Base-by-base conservation (phyloP, 2,113 vertebrate genomes). In the Cinclus cinclus region DNA sequence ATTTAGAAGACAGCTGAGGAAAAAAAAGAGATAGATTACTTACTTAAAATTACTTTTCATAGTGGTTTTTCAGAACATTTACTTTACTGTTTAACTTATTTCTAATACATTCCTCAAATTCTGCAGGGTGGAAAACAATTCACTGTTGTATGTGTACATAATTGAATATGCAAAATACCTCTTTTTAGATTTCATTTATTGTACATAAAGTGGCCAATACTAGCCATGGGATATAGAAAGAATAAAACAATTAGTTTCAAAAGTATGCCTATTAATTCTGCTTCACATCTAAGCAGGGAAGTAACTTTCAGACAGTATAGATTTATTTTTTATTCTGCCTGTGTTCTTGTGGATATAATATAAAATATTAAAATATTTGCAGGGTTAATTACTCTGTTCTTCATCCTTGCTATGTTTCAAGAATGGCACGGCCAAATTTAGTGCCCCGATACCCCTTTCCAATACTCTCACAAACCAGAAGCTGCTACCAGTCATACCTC, bases 401-500 rank as follows among this genome's bases (percentile, higher is more conserved):
- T 71, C 3, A 13, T 79, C 8, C 16, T 17, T 25, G 16, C 12
- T 5, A 16, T 20, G 2, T 4, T 41, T 70, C 55, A 55, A 39
- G 35, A 71, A 42, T 6, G 55, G 6, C 5, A 22, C 25, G 44
- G 31, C 18, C 21, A 41, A 64, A 7, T 31, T 56, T 22, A 58
- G 22, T 58, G 25, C 3, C 17, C 9, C 7, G 0, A 3, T 13
- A 10, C 2, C 21, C 11, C 7, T 31, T 68, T 16, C 18, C 58
- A 42, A 73, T 25, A 35, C 9, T 50, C 7, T 31, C 12, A 35
- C 31, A 64, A 71, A 35, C 9, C 41, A 49, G 58, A 55, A 56
- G 27, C 2, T 35, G 9, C 8, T 71, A 0, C 0, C 14, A 53
- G 8, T 39, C 20, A 47, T 31, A 16, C 1, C 13, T 33, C 18